Evolutionary conservation across 2,113 vertebrate genomes (phyloP).

Genomic region (Seriola dumerili): DNA sequence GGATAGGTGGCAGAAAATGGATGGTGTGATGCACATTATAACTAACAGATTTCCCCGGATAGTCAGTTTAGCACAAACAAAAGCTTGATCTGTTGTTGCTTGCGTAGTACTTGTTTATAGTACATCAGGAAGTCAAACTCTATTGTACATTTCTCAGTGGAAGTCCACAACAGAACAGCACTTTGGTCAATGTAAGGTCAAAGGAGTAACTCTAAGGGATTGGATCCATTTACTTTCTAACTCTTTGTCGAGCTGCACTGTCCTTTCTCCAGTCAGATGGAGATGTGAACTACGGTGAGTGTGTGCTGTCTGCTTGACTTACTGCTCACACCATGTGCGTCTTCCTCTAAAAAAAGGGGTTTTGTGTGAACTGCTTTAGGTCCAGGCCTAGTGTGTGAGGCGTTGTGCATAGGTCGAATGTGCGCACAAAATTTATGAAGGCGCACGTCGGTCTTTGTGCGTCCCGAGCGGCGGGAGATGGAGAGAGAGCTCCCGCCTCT

Average conservation of each 20-base stretch:
- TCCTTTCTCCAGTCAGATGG: neutral
- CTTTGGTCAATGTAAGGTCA: too few species aligned
- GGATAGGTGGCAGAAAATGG: too few species aligned
- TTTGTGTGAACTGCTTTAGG: constrained; percentile 1
- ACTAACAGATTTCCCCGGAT: neutral
- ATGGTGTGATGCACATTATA: neutral
- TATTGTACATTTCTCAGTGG: neutral
- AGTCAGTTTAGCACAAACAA: too few species aligned
- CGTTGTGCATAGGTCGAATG: neutral
- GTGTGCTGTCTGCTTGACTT: constrained; percentile 39
- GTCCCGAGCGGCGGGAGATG: constrained; percentile 36
- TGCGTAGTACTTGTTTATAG: too few species aligned
- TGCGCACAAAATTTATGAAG: constrained; percentile 54
- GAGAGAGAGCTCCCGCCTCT: constrained; percentile 58
- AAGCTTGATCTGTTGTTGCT: too few species aligned
- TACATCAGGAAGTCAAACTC: too few species aligned
- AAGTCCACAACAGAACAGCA: too few species aligned
- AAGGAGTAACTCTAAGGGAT: neutral
- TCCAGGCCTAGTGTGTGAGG: constrained; percentile 1
- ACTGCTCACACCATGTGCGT: constrained; percentile 55
- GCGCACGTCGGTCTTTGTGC: constrained; percentile 24
- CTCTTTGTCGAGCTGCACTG: neutral
- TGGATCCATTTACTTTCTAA: neutral
- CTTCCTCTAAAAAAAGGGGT: constrained; percentile 44
- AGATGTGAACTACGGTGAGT: constrained; percentile 18